These are phyloP conservation scores for Monopis laevigella DNA, from an alignment of 2,888 invertebrate species.

Conservation along the genomic window DNA sequence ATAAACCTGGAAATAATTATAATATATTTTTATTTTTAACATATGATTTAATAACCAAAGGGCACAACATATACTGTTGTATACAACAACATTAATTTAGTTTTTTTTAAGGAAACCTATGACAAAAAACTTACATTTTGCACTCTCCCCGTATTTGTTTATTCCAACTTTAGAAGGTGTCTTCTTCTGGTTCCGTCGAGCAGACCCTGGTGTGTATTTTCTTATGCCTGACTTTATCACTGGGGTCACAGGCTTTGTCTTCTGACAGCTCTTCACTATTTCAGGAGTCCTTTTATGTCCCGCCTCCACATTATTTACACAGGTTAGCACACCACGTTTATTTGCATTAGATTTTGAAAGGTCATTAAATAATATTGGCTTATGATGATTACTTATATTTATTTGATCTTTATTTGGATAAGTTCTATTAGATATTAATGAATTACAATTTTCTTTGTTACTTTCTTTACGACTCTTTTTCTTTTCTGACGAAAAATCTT, in stretches of 20 bases:
- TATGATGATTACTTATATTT: slow-evolving; percentile 20
- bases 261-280: slow-evolving; percentile 30
- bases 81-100: no score
- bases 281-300: slow-evolving; percentile 39
- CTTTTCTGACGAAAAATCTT: slow-evolving; percentile 37
- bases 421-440: slow-evolving; percentile 29
- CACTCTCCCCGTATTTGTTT: slow-evolving; percentile 42
- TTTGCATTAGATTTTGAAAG: slow-evolving; percentile 30
- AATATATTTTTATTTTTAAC: no score
- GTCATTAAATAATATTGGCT: slow-evolving; percentile 21
- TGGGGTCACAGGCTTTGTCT: slow-evolving; percentile 40
- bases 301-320: slow-evolving; percentile 22
- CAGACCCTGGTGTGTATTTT: slow-evolving; percentile 45
- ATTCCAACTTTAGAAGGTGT: slow-evolving; percentile 29
- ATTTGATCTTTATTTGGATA: slow-evolving; percentile 30
- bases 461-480: slow-evolving; percentile 28
- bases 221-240: slow-evolving; percentile 49
- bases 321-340: slow-evolving; percentile 29
- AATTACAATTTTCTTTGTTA: slow-evolving; percentile 41
- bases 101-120: no score
- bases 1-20: slow-evolving; percentile 17
- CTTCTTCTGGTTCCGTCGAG: slow-evolving; percentile 36
- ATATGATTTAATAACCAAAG: no score
- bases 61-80: no score
- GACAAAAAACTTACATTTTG: slow-evolving; percentile 41